Conservation (phyloP, 1,140 invertebrate species). For the Temnothorax nylanderi region DNA sequence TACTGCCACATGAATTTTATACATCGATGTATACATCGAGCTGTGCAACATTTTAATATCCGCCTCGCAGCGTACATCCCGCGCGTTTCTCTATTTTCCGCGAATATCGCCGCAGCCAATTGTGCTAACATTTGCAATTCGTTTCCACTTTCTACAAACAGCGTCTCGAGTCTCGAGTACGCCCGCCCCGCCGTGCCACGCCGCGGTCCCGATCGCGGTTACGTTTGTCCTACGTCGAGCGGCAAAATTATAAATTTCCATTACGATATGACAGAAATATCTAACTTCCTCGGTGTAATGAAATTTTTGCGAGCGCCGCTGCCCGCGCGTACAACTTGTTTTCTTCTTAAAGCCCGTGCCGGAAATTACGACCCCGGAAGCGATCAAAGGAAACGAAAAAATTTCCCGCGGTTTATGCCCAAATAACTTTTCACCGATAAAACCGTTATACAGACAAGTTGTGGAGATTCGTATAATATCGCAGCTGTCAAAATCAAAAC, state of each 20-base stretch:
- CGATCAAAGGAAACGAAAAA: slow-evolving; percentile 21
- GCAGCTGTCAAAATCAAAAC: slow-evolving; percentile 21
- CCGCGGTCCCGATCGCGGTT: background rate
- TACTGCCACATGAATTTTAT: background rate
- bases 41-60: slow-evolving; percentile 30
- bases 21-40: background rate
- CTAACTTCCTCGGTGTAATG: slow-evolving; percentile 6
- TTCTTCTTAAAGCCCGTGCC: slow-evolving; percentile 14
- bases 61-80: background rate
- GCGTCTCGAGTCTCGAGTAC: slow-evolving; percentile 29
- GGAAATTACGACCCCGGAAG: slow-evolving; percentile 44
- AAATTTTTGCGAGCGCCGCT: slow-evolving; percentile 38
- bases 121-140: slow-evolving; percentile 59
- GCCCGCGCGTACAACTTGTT: slow-evolving; percentile 1
- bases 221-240: background rate
- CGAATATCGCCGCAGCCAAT: slow-evolving; percentile 45
- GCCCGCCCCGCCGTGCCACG: background rate
- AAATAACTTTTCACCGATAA: slow-evolving; percentile 31
- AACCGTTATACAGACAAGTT: background rate
- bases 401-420: slow-evolving; percentile 11
- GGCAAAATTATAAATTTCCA: slow-evolving; percentile 35
- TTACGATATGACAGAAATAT: slow-evolving; percentile 1
- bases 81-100: slow-evolving; percentile 52
- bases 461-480: slow-evolving; percentile 7
- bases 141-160: slow-evolving; percentile 57